phyloP scores from a whole-genome alignment of 64 coral and sea anemone species.

The Pachyseris speciosa region DNA sequence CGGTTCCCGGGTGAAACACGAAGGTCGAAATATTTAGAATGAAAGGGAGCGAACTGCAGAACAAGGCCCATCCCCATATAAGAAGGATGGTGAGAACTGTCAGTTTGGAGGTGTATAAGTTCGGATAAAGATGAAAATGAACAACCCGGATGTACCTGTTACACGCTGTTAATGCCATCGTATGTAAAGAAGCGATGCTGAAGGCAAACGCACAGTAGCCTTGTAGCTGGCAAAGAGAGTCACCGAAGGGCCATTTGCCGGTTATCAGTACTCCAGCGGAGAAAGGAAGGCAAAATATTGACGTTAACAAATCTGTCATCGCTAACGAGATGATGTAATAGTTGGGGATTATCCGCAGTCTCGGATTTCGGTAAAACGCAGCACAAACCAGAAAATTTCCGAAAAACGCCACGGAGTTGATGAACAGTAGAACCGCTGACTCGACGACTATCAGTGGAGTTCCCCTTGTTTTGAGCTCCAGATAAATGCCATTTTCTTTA shows the following conservation, averaged over 20 bases:
- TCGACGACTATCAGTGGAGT: not conserved
- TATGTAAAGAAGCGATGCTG: conserved; percentile 52
- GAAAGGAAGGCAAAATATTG: conserved; percentile 48
- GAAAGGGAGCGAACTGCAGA: conserved; percentile 26
- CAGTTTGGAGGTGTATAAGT: conserved; percentile 15
- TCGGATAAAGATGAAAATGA: conserved; percentile 34
- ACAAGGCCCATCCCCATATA: conserved; percentile 41
- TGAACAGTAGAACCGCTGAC: not conserved
- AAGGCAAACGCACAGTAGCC: conserved; percentile 36
- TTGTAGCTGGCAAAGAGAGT: conserved; percentile 12
- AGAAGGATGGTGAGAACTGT: not conserved
- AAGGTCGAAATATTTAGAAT: conserved; percentile 3
- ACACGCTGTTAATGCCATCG: conserved; percentile 55
- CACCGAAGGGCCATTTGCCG: conserved; percentile 16
- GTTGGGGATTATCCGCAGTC: conserved; percentile 47
- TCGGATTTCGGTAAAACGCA: conserved; percentile 71
- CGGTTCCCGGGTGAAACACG: conserved; percentile 59
- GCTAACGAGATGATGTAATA: conserved; percentile 57
- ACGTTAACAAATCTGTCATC: conserved; percentile 49
- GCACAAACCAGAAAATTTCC: conserved; percentile 54
- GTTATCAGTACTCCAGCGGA: conserved; percentile 10
- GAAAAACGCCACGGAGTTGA: conserved; percentile 23
- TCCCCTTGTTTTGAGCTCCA: not conserved
- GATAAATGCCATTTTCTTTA: not conserved
- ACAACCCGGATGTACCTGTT: conserved; percentile 63